Evolutionary conservation across 2,797 vertebrate genomes (phyloP).

Genomic region (Sarcophilus harrisii): DNA sequence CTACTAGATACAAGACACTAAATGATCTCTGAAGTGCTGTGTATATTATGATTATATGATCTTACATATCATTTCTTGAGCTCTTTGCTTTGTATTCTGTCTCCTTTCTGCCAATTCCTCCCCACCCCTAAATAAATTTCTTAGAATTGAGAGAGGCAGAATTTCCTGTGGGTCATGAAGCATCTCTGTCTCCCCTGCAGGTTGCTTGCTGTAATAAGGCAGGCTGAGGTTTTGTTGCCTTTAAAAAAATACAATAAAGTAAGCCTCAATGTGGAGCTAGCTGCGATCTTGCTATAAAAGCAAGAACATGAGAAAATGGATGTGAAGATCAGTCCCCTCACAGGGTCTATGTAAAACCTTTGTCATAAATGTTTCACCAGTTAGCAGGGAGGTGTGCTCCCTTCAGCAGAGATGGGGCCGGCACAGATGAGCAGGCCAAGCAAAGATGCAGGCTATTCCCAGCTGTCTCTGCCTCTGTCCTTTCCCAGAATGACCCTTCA

Average conservation of each 20-base stretch:
- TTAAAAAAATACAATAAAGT: not conserved
- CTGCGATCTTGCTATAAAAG: slow-evolving; percentile 19
- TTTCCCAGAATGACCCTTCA: slow-evolving; percentile 67
- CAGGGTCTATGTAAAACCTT: slow-evolving; percentile 9
- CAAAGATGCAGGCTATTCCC: not conserved
- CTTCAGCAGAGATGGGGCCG: slow-evolving; percentile 61
- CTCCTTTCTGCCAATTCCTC: not conserved
- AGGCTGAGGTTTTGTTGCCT: not conserved
- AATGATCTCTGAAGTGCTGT: not conserved
- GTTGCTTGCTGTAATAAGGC: not conserved
- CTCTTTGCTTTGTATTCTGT: not conserved
- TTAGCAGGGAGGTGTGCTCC: slow-evolving; percentile 12
- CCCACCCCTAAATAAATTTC: not conserved
- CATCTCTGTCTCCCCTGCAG: not conserved
- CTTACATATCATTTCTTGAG: not conserved
- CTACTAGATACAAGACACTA: not conserved
- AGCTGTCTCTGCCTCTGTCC: slow-evolving; percentile 15
- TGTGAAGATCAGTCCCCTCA: slow-evolving; percentile 11
- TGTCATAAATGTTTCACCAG: slow-evolving; percentile 57
- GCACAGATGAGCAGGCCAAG: slow-evolving; percentile 40
- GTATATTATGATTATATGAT: not conserved
- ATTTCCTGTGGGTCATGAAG: not conserved
- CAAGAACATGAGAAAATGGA: slow-evolving; percentile 50
- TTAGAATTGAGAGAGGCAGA: not conserved
- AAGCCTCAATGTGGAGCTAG: not conserved